phyloP scores from a whole-genome alignment of 2,113 vertebrate species.

The Orcinus orca region DNA sequence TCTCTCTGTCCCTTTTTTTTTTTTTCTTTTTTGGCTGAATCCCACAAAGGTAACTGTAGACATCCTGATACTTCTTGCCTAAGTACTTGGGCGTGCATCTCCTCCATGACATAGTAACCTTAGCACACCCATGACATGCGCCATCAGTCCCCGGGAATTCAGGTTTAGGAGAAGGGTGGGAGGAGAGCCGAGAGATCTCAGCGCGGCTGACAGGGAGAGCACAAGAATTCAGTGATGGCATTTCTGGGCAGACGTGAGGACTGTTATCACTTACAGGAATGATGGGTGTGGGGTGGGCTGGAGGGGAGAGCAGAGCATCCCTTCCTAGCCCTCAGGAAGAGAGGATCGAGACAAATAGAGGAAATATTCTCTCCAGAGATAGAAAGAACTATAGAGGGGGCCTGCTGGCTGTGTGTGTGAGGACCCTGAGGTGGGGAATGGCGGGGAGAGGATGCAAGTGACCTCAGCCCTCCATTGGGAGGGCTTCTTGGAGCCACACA shows the following conservation, averaged over 20 bases:
- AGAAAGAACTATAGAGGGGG: background rate
- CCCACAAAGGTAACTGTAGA: background rate
- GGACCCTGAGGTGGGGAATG: background rate
- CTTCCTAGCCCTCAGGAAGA: background rate
- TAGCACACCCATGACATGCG: background rate
- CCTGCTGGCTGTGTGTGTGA: no score
- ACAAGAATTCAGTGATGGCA: background rate
- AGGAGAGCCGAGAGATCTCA: background rate
- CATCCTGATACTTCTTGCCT: background rate
- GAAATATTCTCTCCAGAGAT: background rate
- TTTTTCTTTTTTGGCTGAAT: background rate
- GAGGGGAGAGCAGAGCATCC: background rate
- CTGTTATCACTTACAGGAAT: background rate
- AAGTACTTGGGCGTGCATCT: background rate
- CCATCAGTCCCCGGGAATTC: background rate
- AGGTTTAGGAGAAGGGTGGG: background rate
- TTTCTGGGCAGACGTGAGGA: background rate
- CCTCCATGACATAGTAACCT: accelerated
- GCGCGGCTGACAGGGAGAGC: background rate
- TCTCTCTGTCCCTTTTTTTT: background rate
- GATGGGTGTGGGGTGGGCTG: accelerated
- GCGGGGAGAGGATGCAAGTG: background rate
- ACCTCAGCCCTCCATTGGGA: background rate
- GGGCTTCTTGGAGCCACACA: background rate
- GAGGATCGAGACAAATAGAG: background rate